Conservation (phyloP, 2,797 vertebrate genomes). For the Echiichthys vipera region DNA sequence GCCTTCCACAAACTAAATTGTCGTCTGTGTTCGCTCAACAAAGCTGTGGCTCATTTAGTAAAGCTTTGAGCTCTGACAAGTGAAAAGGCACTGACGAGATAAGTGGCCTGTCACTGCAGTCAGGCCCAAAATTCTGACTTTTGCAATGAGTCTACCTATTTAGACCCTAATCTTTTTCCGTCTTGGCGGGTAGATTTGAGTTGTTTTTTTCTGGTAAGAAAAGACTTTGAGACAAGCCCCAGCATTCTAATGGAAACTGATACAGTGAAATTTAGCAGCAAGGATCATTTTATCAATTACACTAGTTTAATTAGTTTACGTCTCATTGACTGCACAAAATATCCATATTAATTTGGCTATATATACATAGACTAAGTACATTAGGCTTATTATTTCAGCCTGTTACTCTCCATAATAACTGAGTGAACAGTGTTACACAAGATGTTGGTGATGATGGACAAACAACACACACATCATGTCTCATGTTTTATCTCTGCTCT, state of each 20-base stretch:
- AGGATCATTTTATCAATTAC: slow-evolving; percentile 2
- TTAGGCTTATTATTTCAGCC: neutral
- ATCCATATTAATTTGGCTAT: slow-evolving; percentile 33
- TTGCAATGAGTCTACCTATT: slow-evolving; percentile 45
- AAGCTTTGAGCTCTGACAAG: slow-evolving; percentile 63
- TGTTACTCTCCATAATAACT: neutral
- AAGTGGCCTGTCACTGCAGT: slow-evolving; percentile 55
- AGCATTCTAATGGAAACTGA: slow-evolving; percentile 23
- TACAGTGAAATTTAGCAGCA: neutral
- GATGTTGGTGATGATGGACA: neutral
- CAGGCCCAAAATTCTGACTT: slow-evolving; percentile 51
- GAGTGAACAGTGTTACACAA: neutral
- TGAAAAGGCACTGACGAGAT: slow-evolving; percentile 64
- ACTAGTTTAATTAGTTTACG: no score
- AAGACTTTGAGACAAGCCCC: neutral
- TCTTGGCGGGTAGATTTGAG: slow-evolving; percentile 4
- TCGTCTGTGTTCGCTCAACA: slow-evolving; percentile 59
- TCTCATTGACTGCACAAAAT: neutral
- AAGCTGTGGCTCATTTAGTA: slow-evolving; percentile 62
- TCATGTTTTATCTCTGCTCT: slow-evolving; percentile 21
- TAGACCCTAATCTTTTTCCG: slow-evolving; percentile 31
- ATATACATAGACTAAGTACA: neutral
- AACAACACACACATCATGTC: neutral
- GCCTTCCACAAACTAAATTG: slow-evolving; percentile 42
- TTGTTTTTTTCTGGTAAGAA: neutral